These are phyloP conservation scores for Parnassius apollo DNA, from an alignment of 2,888 invertebrate genomes.

Conservation along the genomic window DNA sequence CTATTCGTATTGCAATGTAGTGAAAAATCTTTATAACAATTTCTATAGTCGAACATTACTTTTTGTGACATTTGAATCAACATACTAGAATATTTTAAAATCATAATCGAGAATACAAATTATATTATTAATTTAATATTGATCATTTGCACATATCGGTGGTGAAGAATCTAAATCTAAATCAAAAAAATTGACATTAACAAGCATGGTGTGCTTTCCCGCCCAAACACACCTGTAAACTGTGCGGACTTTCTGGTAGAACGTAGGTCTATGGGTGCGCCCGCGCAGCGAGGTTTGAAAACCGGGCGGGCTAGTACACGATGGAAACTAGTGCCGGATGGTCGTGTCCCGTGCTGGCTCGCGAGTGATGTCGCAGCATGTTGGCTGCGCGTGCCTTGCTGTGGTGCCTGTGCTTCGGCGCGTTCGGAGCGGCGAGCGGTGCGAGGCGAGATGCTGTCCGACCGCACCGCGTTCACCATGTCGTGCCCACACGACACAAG, in stretches of 20 bases:
- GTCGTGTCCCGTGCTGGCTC: conserved; percentile 58
- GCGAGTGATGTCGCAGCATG: conserved; percentile 79
- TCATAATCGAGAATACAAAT: too few relatives aligned
- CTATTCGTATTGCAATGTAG: too few relatives aligned
- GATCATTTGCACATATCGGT: too few relatives aligned
- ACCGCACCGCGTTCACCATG: conserved; percentile 59
- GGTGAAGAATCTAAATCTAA: neutral
- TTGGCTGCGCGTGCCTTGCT: conserved; percentile 65
- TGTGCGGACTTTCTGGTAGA: conserved; percentile 37
- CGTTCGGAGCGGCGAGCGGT: conserved; percentile 40
- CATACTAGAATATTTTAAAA: too few relatives aligned
- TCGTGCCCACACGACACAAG: conserved; percentile 58
- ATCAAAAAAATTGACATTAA: neutral
- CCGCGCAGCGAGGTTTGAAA: conserved; percentile 58
- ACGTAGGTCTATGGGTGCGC: conserved; percentile 57
- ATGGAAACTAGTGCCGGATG: conserved; percentile 67
- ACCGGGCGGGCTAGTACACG: conserved; percentile 69
- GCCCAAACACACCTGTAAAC: conserved; percentile 38
- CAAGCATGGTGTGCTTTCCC: conserved; percentile 39
- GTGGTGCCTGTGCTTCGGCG: conserved; percentile 64
- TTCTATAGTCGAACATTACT: too few relatives aligned
- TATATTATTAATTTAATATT: too few relatives aligned
- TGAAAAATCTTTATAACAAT: too few relatives aligned
- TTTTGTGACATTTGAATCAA: too few relatives aligned
- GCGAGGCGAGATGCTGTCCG: conserved; percentile 39